A percentile compares a stretch with the other conserved stretches of the same genome.
These are phyloP conservation scores for Caenorhabditis drosophilae DNA, from an alignment of 2,888 invertebrate species.

Conservation along the genomic window DNA sequence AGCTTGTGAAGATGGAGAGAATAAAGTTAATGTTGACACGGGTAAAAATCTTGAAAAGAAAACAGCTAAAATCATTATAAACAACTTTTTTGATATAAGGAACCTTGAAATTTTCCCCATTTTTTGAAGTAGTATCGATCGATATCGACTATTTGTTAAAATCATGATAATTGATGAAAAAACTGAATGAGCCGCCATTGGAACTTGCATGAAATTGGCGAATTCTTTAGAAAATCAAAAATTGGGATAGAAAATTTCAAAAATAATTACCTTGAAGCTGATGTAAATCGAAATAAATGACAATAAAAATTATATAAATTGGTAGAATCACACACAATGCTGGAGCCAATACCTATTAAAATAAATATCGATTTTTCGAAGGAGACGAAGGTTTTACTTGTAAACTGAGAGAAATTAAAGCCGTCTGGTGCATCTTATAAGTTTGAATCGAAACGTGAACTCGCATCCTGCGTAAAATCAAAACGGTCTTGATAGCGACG, in stretches of 20 bases:
- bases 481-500: neutral
- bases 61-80: too few relatives aligned
- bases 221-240: constrained; percentile 7
- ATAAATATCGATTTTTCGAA: too few relatives aligned
- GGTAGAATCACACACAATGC: neutral
- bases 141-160: neutral
- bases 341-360: neutral
- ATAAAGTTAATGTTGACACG: too few relatives aligned
- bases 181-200: neutral
- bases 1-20: too few relatives aligned
- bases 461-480: neutral
- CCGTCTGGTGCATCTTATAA: neutral
- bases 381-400: neutral
- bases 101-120: neutral
- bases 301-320: neutral
- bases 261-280: neutral
- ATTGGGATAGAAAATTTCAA: neutral
- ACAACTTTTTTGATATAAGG: too few relatives aligned
- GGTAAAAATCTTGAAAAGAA: too few relatives aligned
- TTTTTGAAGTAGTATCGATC: constrained; percentile 7
- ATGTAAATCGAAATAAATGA: neutral
- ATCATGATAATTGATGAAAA: neutral
- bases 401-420: neutral
- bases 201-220: constrained; percentile 12
- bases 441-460: neutral